phyloP scores from a whole-genome alignment of 2,888 invertebrate genomes.

The Empis livida region DNA sequence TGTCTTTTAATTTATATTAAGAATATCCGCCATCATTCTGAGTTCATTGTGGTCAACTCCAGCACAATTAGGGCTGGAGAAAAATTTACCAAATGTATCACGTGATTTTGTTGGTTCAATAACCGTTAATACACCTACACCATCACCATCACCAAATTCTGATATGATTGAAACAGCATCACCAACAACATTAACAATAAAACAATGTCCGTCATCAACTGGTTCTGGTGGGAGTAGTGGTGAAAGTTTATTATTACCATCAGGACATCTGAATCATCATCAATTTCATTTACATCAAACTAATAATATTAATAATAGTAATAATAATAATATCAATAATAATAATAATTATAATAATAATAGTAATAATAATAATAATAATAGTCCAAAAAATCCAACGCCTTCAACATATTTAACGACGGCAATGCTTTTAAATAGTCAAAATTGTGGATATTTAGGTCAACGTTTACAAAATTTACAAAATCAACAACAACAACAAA shows the following conservation, averaged over 20 bases:
- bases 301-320: too few species aligned
- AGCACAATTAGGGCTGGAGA: background rate
- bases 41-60: background rate
- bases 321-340: too few species aligned
- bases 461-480: conserved; percentile 30
- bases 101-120: background rate
- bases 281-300: too few species aligned
- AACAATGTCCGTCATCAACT: background rate
- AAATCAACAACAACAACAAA: background rate
- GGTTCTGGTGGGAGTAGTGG: background rate
- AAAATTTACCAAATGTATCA: background rate
- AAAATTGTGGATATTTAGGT: conserved; percentile 33
- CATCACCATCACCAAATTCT: background rate
- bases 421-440: conserved; percentile 34
- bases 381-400: background rate
- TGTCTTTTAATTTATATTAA: too few species aligned
- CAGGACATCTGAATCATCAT: background rate
- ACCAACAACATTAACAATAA: background rate
- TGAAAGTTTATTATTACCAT: background rate
- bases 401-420: conserved; percentile 31
- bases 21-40: background rate
- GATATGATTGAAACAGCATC: background rate
- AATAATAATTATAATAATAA: too few species aligned
- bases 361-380: background rate
- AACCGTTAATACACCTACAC: background rate